Conservation (phyloP, 2,888 invertebrate species). For the Bellardia pandia region DNA sequence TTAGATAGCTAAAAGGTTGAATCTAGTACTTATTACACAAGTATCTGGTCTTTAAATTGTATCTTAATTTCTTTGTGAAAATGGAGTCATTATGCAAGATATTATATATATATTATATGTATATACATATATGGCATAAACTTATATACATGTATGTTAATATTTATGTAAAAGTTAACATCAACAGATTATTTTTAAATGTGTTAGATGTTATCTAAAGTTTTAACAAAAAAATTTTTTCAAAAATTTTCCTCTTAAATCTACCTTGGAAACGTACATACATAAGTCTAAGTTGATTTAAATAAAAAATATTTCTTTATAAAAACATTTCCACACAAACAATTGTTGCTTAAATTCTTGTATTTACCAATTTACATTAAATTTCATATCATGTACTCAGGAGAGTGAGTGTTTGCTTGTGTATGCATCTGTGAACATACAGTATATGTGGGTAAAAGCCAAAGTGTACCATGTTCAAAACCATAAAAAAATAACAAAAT, state of each 20-base stretch:
- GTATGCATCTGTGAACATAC: neutral
- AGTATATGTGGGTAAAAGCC: conserved; percentile 38
- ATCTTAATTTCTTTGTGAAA: too few species aligned
- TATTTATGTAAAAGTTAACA: too few species aligned
- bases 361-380: conserved; percentile 19
- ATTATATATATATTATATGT: too few species aligned
- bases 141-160: too few species aligned
- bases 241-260: too few species aligned
- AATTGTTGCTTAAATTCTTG: neutral
- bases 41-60: too few species aligned
- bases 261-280: too few species aligned
- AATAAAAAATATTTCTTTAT: neutral
- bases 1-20: too few species aligned
- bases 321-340: neutral
- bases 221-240: neutral
- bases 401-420: neutral
- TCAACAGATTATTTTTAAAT: neutral
- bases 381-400: neutral
- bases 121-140: too few species aligned
- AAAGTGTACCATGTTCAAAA: conserved; percentile 27
- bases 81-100: too few species aligned
- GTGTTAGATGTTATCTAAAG: neutral
- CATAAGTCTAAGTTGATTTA: neutral
- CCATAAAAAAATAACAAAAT: neutral
- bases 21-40: too few species aligned